Conservation (phyloP, 2,888 invertebrate species). For the Leptopilina myrica region DNA sequence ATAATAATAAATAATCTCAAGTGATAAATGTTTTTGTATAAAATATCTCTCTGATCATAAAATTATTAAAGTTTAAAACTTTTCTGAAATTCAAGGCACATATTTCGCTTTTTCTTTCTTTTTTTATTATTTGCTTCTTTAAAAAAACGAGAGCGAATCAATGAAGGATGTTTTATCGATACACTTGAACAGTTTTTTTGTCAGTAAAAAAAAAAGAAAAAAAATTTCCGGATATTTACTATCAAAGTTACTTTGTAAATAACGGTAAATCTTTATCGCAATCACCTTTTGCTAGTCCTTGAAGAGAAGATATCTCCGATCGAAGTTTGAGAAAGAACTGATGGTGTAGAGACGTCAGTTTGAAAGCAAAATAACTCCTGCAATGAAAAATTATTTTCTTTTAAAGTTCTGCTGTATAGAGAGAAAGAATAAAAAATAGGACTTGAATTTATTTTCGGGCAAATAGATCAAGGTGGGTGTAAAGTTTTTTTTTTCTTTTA, state of each 20-base stretch:
- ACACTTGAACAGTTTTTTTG: not conserved
- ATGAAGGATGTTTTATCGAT: not conserved
- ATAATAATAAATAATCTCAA: too few relatives aligned
- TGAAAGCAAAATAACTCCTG: conserved; percentile 86
- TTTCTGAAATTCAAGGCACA: not conserved
- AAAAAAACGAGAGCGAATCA: too few relatives aligned
- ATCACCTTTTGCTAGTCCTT: conserved; percentile 73
- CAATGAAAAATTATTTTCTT: conserved; percentile 62
- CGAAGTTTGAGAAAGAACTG: conserved; percentile 86
- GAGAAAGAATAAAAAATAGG: too few relatives aligned
- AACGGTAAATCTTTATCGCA: conserved; percentile 16
- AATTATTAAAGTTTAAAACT: not conserved
- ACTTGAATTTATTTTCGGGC: not conserved
- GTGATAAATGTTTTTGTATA: too few relatives aligned
- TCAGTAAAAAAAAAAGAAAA: not conserved
- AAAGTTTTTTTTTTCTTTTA: not conserved
- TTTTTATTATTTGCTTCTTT: too few relatives aligned
- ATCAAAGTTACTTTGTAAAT: not conserved
- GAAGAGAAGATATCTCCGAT: conserved; percentile 83
- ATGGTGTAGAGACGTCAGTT: conserved; percentile 87
- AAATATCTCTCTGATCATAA: not conserved
- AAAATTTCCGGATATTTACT: not conserved
- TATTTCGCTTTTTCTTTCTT: not conserved
- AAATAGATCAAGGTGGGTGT: not conserved
- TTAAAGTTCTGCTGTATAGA: not conserved